phyloP scores from a whole-genome alignment of 2,113 vertebrate genomes.

The Oophaga pumilio region DNA sequence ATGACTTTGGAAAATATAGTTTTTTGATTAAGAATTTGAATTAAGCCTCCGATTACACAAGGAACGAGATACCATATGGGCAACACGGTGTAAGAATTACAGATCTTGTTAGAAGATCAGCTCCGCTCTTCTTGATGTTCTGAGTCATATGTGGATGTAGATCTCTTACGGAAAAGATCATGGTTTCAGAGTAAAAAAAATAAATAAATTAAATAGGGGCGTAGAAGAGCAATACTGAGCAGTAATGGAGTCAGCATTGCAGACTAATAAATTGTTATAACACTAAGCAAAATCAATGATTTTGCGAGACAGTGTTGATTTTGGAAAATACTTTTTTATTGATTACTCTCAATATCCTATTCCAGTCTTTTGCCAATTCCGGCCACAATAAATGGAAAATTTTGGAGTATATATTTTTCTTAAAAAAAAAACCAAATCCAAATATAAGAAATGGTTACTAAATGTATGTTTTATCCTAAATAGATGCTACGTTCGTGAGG shows the following conservation, averaged over 20 bases:
- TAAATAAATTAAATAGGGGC: background rate
- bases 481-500: background rate
- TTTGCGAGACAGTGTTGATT: background rate
- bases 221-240: background rate
- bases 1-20: slow-evolving; percentile 99
- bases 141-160: slow-evolving; percentile 65
- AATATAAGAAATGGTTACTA: background rate
- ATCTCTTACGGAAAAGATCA: background rate
- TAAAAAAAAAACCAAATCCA: background rate
- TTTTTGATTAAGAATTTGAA: slow-evolving; percentile 99
- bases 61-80: slow-evolving; percentile 62
- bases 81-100: slow-evolving; percentile 72
- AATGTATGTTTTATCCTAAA: background rate
- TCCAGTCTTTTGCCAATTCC: background rate
- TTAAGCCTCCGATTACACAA: slow-evolving; percentile 63
- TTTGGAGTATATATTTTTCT: background rate
- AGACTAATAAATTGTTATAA: background rate
- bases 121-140: slow-evolving; percentile 76
- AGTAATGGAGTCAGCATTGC: background rate
- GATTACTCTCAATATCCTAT: background rate
- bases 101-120: slow-evolving; percentile 69
- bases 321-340: background rate
- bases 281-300: background rate
- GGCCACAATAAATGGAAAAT: background rate
- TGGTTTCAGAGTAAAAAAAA: background rate